These are phyloP conservation scores for Smutsia gigantea DNA, from an alignment of 2,797 vertebrate genomes.

Conservation along the genomic window DNA sequence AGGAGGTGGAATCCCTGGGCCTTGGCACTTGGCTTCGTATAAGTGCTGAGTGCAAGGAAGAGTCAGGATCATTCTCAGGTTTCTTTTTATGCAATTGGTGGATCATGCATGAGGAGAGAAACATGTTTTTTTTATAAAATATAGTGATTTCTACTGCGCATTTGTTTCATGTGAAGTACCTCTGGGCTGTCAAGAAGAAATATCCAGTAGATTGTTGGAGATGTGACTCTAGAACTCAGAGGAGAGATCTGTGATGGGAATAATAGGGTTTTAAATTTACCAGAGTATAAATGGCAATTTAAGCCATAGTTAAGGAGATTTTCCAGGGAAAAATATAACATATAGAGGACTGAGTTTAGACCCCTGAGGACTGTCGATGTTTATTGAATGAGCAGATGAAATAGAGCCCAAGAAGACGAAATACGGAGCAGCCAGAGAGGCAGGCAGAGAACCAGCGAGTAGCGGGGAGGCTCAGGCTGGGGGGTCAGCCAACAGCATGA, in stretches of 20 bases:
- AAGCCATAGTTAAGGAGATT: background rate
- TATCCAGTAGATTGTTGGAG: background rate
- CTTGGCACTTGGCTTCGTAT: background rate
- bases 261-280: slow-evolving; percentile 12
- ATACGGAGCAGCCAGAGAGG: background rate
- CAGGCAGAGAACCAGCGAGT: background rate
- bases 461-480: no score
- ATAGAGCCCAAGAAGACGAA: background rate
- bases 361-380: background rate
- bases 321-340: background rate
- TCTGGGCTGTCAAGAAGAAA: slow-evolving; percentile 29
- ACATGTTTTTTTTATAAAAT: background rate
- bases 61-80: background rate
- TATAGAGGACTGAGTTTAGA: background rate
- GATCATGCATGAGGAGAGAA: background rate
- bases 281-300: background rate
- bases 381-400: background rate
- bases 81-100: background rate
- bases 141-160: background rate
- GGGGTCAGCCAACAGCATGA: background rate
- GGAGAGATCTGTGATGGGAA: background rate
- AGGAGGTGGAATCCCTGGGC: background rate
- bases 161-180: slow-evolving; percentile 13
- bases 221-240: background rate
- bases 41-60: background rate